These are phyloP conservation scores for Desmophyllum pertusum DNA, from an alignment of 92 coral and sea anemone species.

Conservation along the genomic window DNA sequence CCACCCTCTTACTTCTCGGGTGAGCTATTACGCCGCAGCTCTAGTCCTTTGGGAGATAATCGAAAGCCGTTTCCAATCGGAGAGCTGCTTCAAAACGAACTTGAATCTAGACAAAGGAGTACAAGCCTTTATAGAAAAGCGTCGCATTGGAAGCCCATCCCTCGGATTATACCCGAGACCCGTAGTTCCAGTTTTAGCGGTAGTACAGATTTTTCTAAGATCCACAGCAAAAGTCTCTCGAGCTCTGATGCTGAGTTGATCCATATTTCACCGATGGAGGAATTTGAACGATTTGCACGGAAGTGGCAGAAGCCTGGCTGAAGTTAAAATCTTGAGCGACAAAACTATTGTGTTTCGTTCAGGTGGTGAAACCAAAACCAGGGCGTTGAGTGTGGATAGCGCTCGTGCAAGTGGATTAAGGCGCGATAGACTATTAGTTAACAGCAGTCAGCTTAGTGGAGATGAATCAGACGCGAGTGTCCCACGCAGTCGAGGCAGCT, in stretches of 20 bases:
- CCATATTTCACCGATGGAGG: slow-evolving; percentile 28
- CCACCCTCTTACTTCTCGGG: slow-evolving; percentile 24
- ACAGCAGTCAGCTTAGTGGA: slow-evolving; percentile 62
- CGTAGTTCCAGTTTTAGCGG: slow-evolving; percentile 98
- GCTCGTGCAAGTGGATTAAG: slow-evolving; percentile 66
- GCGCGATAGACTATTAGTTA: slow-evolving; percentile 75
- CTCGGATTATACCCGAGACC: slow-evolving; percentile 83
- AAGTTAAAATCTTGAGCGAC: slow-evolving; percentile 91
- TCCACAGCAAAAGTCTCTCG: slow-evolving; percentile 49
- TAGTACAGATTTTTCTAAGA: slow-evolving; percentile 82
- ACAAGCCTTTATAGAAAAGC: slow-evolving; percentile 85
- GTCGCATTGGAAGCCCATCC: slow-evolving; percentile 86
- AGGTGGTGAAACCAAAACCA: slow-evolving; percentile 66
- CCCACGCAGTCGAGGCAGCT: slow-evolving; percentile 73
- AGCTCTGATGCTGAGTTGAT: slow-evolving; percentile 29
- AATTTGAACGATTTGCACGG: slow-evolving; percentile 51
- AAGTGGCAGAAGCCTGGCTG: slow-evolving; percentile 68
- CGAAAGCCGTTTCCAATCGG: slow-evolving; percentile 19
- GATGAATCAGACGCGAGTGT: slow-evolving; percentile 66
- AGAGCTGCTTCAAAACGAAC: slow-evolving; percentile 31
- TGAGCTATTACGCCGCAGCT: slow-evolving; percentile 5
- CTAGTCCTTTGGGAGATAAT: slow-evolving; percentile 15
- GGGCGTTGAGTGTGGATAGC: slow-evolving; percentile 79
- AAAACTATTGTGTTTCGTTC: slow-evolving; percentile 86
- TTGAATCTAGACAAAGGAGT: slow-evolving; percentile 72